Percentiles rank a stretch among this genome's conserved stretches.
Evolutionary conservation across 2,888 invertebrate species (phyloP).

Genomic region (Ornithoptera alexandrae): DNA sequence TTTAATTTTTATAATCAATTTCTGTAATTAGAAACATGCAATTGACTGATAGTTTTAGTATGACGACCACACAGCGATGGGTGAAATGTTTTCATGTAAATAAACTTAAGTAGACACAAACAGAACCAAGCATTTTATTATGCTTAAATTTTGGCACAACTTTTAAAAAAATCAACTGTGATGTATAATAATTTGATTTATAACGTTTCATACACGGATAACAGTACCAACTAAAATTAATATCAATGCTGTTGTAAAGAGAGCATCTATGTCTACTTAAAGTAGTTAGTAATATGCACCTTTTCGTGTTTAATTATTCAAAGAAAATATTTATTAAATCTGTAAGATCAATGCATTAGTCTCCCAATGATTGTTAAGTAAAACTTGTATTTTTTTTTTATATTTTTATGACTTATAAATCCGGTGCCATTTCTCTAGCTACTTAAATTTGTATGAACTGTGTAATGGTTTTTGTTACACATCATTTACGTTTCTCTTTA

Average conservation of each 20-base stretch:
- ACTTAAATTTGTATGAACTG: conserved; percentile 35
- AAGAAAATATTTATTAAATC: neutral
- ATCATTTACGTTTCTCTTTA: conserved; percentile 35
- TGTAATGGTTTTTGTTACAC: conserved; percentile 38
- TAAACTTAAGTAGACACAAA: conserved; percentile 34
- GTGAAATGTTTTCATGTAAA: conserved; percentile 46
- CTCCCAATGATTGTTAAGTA: conserved; percentile 22
- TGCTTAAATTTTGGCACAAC: conserved; percentile 57
- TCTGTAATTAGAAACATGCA: conserved; percentile 47
- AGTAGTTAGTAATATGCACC: conserved; percentile 1
- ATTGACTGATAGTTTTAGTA: conserved; percentile 73
- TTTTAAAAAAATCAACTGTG: conserved; percentile 56
- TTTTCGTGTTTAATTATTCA: neutral
- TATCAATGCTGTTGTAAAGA: neutral
- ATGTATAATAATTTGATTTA: conserved; percentile 49
- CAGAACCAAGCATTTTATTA: conserved; percentile 11
- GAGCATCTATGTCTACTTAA: neutral
- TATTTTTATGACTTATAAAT: conserved; percentile 14
- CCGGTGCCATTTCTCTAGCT: conserved; percentile 39
- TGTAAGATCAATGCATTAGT: conserved; percentile 5
- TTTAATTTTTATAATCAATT: conserved; percentile 43
- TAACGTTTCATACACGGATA: conserved; percentile 7
- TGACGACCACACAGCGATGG: conserved; percentile 33
- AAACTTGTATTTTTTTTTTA: conserved; percentile 12
- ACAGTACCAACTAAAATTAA: conserved; percentile 15